Conservation (phyloP, 2,888 invertebrate genomes). For the Euzetes globulus region DNA sequence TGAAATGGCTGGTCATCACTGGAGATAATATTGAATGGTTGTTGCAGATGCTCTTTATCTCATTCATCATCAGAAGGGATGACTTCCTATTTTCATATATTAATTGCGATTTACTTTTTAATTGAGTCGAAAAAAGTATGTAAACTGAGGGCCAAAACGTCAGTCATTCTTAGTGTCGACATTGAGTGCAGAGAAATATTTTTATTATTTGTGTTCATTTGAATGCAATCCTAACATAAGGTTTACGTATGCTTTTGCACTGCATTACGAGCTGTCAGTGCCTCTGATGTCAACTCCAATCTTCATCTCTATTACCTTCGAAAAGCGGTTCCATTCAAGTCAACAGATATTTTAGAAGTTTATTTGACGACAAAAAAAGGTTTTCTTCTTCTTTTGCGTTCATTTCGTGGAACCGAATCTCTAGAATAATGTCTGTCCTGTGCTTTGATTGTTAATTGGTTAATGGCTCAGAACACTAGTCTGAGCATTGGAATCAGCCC, state of each 20-base stretch:
- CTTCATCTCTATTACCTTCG: slow-evolving; percentile 18
- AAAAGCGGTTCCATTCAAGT: slow-evolving; percentile 2
- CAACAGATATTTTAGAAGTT: slow-evolving; percentile 19
- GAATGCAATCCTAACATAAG: not conserved
- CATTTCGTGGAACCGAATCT: slow-evolving; percentile 1
- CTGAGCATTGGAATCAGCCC: not conserved
- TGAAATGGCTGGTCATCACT: too few relatives aligned
- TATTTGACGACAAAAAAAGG: not conserved
- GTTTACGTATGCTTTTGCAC: not conserved
- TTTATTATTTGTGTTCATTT: not conserved
- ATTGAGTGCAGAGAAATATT: not conserved
- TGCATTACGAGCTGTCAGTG: not conserved
- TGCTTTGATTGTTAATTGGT: slow-evolving; percentile 26
- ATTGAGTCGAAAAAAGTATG: not conserved
- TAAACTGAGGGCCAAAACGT: slow-evolving; percentile 4
- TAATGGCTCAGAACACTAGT: slow-evolving; percentile 9
- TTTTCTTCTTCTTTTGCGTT: not conserved
- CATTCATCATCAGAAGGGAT: slow-evolving; percentile 1
- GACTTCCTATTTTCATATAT: not conserved
- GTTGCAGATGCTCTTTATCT: slow-evolving; percentile 13
- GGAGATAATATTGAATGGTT: not conserved
- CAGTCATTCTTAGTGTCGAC: not conserved
- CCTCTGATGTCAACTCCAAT: slow-evolving; percentile 12
- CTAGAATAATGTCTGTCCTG: not conserved
- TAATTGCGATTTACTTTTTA: slow-evolving; percentile 14